Evolutionary conservation across 2,888 invertebrate genomes (phyloP).

Genomic region (Yponomeuta evonymella): DNA sequence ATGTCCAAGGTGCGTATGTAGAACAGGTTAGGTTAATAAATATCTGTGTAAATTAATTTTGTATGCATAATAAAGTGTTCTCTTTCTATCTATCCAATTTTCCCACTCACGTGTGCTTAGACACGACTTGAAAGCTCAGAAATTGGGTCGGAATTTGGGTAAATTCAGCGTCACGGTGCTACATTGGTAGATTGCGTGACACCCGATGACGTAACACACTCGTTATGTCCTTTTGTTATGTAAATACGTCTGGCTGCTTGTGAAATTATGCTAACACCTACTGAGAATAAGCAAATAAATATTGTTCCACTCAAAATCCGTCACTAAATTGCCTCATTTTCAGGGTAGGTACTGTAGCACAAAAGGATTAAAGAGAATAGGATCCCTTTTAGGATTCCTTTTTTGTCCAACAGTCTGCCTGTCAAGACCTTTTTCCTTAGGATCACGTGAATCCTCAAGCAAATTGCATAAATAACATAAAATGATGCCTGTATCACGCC

Average conservation of each 20-base stretch:
- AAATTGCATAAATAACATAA: too few species aligned
- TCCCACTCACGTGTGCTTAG: too few species aligned
- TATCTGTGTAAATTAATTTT: too few species aligned
- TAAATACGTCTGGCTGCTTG: background rate
- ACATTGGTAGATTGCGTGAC: background rate
- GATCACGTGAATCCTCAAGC: too few species aligned
- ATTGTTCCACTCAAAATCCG: background rate
- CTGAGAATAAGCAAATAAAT: background rate
- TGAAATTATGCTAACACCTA: background rate
- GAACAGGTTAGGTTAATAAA: too few species aligned
- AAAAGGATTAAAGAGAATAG: background rate
- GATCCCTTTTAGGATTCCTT: background rate
- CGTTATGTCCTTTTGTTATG: background rate
- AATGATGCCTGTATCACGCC: too few species aligned
- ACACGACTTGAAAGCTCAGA: too few species aligned
- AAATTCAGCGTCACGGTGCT: background rate
- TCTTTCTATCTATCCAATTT: too few species aligned
- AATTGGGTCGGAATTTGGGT: background rate
- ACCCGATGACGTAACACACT: background rate
- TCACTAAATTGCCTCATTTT: background rate
- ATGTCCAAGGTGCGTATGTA: too few species aligned
- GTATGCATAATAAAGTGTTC: too few species aligned
- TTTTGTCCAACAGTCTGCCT: background rate
- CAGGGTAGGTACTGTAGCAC: background rate
- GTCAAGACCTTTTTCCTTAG: background rate